phyloP scores from a whole-genome alignment of 2,888 invertebrate species.

The Pseudococcus longispinus region DNA sequence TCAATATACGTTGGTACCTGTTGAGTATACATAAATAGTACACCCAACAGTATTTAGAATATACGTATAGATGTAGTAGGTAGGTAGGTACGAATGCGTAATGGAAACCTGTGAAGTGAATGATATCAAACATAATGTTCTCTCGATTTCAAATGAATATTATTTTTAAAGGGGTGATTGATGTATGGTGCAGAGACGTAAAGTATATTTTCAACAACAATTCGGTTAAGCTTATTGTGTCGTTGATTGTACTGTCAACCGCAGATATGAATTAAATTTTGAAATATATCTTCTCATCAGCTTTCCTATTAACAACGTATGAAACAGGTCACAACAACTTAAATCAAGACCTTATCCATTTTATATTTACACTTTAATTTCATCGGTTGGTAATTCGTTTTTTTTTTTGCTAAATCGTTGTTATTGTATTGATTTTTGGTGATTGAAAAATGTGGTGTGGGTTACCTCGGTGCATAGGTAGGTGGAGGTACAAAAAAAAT shows the following conservation, averaged over 20 bases:
- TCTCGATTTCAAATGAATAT: constrained; percentile 48
- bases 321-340: constrained; percentile 30
- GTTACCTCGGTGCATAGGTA: no score
- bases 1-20: background rate
- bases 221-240: constrained; percentile 49
- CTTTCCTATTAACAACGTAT: constrained; percentile 23
- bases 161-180: constrained; percentile 46
- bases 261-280: constrained; percentile 55
- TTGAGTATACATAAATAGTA: background rate
- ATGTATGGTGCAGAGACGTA: constrained; percentile 22
- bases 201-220: constrained; percentile 29
- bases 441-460: background rate
- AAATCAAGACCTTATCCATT: constrained; percentile 19
- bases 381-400: background rate
- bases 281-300: constrained; percentile 44
- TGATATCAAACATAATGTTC: constrained; percentile 32
- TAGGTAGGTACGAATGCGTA: background rate
- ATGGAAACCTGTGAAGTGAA: constrained; percentile 8
- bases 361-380: constrained; percentile 10
- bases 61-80: background rate
- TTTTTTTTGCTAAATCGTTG: background rate
- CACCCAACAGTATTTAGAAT: background rate
- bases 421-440: background rate
- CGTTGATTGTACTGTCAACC: constrained; percentile 50
- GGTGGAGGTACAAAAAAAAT: no score